Base-by-base conservation (phyloP, 2,797 vertebrate genomes). In the Rhinoraja longicauda region DNA sequence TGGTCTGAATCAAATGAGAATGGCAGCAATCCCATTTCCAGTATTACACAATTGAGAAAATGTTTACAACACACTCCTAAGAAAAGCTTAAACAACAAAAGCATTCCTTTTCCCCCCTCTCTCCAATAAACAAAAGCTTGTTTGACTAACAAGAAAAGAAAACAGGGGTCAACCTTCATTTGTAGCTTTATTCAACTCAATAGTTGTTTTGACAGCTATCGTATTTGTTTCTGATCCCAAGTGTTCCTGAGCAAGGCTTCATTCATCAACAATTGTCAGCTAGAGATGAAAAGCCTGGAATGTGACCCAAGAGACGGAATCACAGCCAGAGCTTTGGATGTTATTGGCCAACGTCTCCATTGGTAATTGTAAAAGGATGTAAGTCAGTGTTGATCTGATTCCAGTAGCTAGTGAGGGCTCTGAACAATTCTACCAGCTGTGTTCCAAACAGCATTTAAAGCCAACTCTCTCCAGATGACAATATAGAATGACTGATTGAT, bases 321-420 rank as follows among this genome's bases (percentile, higher is more conserved):
- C 32, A 36, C 15, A 77, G 84, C n/a, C 84, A 67, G 62, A 88
- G 59, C 59, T 88, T 64, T 8, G 59, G 6, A 17, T 88, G 84
- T n/a, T 36, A 67, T 88, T 67, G 84, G n/a, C 59, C 17, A 24
- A 36, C 64, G 67, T 88, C 84, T 21, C 8, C 67, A 4, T 36
- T 88, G 62, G 59, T 88, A 88, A 88, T 88, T 88, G 62, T 36
- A 88, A 88, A 88, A 62, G 59, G 84, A 67, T 88, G 32, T 67
- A 88, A 62, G 21, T 67, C 84, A 88, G n/a, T 62, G 21, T 36
- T 88, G n/a, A 64, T 67, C 32, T 88, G n/a, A 67, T 67, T 88
- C n/a, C 59, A 32, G n/a, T 57, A 64, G 1, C 64, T 36, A 64
- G n/a, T 36, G 36, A 88, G n/a, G 59, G n/a, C 2, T 36, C 59